Percentiles rank a stretch among this genome's conserved stretches.
These are phyloP conservation scores for Lepidocolaptes lacrymiger DNA, from an alignment of 2,797 vertebrate species.

Conservation along the genomic window DNA sequence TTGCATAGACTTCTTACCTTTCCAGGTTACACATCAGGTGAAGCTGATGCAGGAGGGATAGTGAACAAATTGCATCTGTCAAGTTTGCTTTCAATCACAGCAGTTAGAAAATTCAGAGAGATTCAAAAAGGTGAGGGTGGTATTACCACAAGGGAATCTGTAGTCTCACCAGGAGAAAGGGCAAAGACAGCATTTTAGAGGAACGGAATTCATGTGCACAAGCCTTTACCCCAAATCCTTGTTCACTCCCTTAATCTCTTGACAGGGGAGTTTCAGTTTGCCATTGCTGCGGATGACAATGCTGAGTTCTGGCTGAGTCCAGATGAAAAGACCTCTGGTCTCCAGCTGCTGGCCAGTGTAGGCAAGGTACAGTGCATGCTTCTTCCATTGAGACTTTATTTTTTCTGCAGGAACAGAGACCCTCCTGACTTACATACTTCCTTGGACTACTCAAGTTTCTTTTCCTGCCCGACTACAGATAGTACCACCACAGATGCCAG, in stretches of 20 bases:
- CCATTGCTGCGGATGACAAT: slow-evolving; percentile 91
- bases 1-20: background rate
- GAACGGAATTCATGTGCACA: background rate
- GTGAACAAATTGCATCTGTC: background rate
- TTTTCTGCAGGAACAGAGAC: background rate
- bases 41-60: background rate
- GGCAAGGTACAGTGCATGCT: slow-evolving; percentile 84
- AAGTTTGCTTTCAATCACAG: background rate
- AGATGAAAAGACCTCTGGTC: slow-evolving; percentile 82
- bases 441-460: background rate
- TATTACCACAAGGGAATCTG: background rate
- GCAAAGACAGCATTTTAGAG: background rate
- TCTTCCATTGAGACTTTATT: background rate
- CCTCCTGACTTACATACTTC: background rate
- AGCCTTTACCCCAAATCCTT: background rate
- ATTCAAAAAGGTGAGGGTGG: background rate
- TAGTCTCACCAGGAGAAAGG: background rate
- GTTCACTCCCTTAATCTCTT: slow-evolving; percentile 3
- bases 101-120: background rate
- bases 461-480: background rate
- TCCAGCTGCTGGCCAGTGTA: slow-evolving; percentile 85
- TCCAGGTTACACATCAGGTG: background rate
- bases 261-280: slow-evolving; percentile 90
- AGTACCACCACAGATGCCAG: background rate
- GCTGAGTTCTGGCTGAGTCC: slow-evolving; percentile 95